Evolutionary conservation across 2,113 vertebrate species (phyloP), one percentile per base, ranked within the genome.

Genomic region (Syngnathus floridae): DNA sequence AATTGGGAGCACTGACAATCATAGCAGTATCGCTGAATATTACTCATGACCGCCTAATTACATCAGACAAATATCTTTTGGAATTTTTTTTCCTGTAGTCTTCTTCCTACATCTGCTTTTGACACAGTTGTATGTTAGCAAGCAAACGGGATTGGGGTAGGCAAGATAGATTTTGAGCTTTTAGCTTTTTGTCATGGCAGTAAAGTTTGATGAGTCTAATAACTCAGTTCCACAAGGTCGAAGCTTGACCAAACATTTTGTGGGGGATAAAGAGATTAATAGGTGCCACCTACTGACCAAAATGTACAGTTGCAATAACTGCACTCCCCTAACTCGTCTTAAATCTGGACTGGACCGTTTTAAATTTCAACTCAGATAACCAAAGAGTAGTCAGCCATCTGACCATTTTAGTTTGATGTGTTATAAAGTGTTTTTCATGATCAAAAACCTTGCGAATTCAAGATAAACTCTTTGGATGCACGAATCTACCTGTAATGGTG

Each of bases 401-500:
- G 21, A 6, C 26, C 22, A 54, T 14, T 5, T 2, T 55, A 6
- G 4, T 55, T 55, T 31, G 12, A 55, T 55, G 22, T 6, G 2
- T 22, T 2, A 26, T 22, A 4, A 2, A 22, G 13, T 12, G 12
- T 4, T 14, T 52, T 52, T 54, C 52, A 13, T 31, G 26, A 55
- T 4, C 35, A 10, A 16, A 56, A 56, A 56, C 26, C 14, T 35
- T 14, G 14, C 8, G 6, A 13, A 19, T 19, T 41, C 37, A 60
- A 8, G 26, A 61, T 5, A 16, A 43, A 61, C 36, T 61, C 4
- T 3, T 36, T 7, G n/a, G 38, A 61, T 41, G n/a, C n/a, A 13
- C 21, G 38, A 51, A 68, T 76, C 45, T 40, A 36, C 73, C 56
- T 38, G 41, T 41, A 43, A 41, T n/a, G 3, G 3, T 66, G 64